Evolutionary conservation across 1,140 invertebrate species (phyloP), one percentile per base, ranked within the genome.

Genomic region (Rhysida immarginata): DNA sequence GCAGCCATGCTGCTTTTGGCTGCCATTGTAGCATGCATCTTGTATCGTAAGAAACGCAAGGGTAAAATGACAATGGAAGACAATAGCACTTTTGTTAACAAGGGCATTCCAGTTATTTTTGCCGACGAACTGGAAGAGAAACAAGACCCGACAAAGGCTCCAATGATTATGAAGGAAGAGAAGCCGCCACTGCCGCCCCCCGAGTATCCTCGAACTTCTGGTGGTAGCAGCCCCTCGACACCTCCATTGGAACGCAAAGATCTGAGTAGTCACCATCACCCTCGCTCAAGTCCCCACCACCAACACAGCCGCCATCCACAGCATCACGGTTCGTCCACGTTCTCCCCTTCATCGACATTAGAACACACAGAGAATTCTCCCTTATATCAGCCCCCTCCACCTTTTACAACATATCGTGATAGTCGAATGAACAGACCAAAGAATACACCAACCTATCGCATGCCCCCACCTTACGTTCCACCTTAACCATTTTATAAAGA

Each of bases 51-150:
- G 64, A 79, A 84, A 58, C 76, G 85, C 25, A 89, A 84, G 56
- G 87, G 83, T 0, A 87, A 87, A 67, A 83, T 85, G 79, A 82
- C 80, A 61, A 73, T 84, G 50, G 79, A 73, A 71, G 80, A 70
- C 66, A 63, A 67, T 60, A 75, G 69, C 60, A 73, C 69, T 14
- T 93, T 91, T 71, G 78, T 87, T 8, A 88, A 82, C 60, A 93
- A 91, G 71, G 88, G 88, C 45, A 87, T 93, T 62, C 92, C 92
- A 0, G 87, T 95, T 3, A 96, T 96, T 61, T 94, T 96, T 69
- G 68, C 73, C 68, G 90, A 96, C 70, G 92, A 96, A 68, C 73
- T 94, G 14, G 88, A 92, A 61, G 90, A 95, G 64, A 85, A 89
- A 65, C 85, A 83, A 1, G 84, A 84, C 68, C 83, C 82, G 26